Evolutionary conservation across 2,888 invertebrate species (phyloP).

Genomic region (Ctena decussata): DNA sequence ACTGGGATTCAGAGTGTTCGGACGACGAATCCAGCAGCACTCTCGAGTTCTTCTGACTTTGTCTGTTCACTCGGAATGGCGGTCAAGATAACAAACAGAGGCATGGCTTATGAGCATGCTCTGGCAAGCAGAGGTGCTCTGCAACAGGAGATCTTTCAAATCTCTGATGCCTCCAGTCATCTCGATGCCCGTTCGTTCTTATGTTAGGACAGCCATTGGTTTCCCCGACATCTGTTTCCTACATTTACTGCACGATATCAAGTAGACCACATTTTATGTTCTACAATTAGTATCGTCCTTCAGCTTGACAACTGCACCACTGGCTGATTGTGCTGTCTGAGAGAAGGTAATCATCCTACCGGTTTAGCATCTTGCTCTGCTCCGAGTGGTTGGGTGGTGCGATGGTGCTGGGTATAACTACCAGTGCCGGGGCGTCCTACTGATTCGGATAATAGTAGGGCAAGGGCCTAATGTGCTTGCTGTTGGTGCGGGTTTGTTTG

Average conservation of each 20-base stretch:
- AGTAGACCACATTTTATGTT: background rate
- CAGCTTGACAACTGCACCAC: background rate
- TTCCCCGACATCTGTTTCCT: background rate
- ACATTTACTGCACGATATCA: background rate
- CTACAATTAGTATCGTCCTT: background rate
- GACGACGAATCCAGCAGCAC: background rate
- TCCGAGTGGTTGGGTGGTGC: no score
- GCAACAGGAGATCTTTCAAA: background rate
- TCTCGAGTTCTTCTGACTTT: background rate
- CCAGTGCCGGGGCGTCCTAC: no score
- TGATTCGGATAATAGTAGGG: no score
- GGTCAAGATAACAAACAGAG: background rate
- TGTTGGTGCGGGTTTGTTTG: no score
- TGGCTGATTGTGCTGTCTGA: no score
- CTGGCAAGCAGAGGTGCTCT: background rate
- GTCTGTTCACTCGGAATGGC: background rate
- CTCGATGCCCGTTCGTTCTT: background rate
- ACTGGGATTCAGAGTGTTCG: background rate
- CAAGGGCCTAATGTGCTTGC: no score
- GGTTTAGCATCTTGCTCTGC: no score
- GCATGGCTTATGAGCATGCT: background rate
- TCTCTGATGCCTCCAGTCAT: background rate
- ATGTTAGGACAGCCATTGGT: background rate
- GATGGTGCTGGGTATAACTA: no score
- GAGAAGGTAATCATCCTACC: no score